phyloP scores from a whole-genome alignment of 2,888 invertebrate species.

The Epinotia demarniana region DNA sequence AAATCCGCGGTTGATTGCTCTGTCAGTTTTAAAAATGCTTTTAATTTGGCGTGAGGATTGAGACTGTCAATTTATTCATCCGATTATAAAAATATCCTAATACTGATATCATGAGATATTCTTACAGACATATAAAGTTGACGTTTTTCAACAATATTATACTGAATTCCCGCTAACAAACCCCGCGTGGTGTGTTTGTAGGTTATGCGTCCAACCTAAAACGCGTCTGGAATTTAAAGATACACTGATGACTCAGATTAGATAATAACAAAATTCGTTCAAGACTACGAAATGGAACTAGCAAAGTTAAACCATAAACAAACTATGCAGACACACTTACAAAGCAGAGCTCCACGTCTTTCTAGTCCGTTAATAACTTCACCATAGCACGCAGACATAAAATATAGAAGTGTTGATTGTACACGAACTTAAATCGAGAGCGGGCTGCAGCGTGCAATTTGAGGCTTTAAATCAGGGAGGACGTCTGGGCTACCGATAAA shows the following conservation, averaged over 20 bases:
- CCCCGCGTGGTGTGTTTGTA: not conserved
- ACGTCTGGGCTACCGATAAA: constrained; percentile 79
- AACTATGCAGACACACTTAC: not conserved
- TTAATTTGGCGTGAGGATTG: constrained; percentile 18
- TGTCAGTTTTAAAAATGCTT: constrained; percentile 40
- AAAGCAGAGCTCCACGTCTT: constrained; percentile 9
- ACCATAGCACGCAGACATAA: constrained; percentile 48
- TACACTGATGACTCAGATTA: not conserved
- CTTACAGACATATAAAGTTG: not conserved
- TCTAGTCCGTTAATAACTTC: constrained; percentile 36
- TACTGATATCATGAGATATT: constrained; percentile 3
- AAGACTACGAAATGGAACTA: not conserved
- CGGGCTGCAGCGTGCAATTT: constrained; percentile 77
- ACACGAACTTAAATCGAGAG: constrained; percentile 64
- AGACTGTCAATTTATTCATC: constrained; percentile 5
- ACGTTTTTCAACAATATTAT: not conserved
- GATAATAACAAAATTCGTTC: not conserved
- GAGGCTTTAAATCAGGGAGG: constrained; percentile 78
- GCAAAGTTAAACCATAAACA: not conserved
- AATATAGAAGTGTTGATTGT: constrained; percentile 61
- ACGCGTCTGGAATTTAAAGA: too few relatives aligned
- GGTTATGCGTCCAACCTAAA: not conserved
- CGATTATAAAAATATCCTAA: constrained; percentile 11
- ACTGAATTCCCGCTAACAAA: not conserved
- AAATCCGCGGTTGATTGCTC: constrained; percentile 38